Percentiles rank a stretch among this genome's conserved stretches.
phyloP scores from a whole-genome alignment of 2,888 invertebrate species.

The Imbricaverruca yamaguchii region DNA sequence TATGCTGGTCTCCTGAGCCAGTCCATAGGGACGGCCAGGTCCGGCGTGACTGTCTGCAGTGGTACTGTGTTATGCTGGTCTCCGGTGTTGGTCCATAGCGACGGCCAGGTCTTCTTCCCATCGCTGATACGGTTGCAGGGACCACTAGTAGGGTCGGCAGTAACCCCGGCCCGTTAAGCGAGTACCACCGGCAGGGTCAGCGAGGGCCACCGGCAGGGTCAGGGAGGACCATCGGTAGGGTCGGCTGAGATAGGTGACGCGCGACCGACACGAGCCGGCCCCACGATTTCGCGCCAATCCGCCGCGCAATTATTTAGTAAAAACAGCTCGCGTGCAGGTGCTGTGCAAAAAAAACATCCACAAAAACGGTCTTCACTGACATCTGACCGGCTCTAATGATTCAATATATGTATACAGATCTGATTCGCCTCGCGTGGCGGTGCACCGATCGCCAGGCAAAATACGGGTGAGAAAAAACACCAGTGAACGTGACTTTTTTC shows the following conservation, averaged over 20 bases:
- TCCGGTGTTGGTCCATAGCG: too few relatives aligned
- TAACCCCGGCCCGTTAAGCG: too few relatives aligned
- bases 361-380: neutral
- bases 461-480: neutral
- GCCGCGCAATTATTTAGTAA: neutral
- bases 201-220: too few relatives aligned
- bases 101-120: too few relatives aligned
- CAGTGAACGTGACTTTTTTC: neutral
- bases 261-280: neutral
- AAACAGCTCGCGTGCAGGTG: neutral
- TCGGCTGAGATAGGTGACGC: neutral
- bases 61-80: too few relatives aligned
- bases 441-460: neutral
- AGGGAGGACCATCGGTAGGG: too few relatives aligned
- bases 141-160: too few relatives aligned
- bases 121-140: too few relatives aligned
- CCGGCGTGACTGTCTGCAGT: too few relatives aligned
- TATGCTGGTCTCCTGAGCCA: too few relatives aligned
- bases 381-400: constrained; percentile 15
- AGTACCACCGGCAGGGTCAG: too few relatives aligned
- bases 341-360: neutral
- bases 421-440: neutral
- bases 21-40: too few relatives aligned
- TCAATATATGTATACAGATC: constrained; percentile 17
- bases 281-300: constrained; percentile 16